A percentile compares a stretch with the other conserved stretches of the same genome.
These are phyloP conservation scores for Gadus chalcogrammus DNA, from an alignment of 2,113 vertebrate genomes.

Conservation along the genomic window DNA sequence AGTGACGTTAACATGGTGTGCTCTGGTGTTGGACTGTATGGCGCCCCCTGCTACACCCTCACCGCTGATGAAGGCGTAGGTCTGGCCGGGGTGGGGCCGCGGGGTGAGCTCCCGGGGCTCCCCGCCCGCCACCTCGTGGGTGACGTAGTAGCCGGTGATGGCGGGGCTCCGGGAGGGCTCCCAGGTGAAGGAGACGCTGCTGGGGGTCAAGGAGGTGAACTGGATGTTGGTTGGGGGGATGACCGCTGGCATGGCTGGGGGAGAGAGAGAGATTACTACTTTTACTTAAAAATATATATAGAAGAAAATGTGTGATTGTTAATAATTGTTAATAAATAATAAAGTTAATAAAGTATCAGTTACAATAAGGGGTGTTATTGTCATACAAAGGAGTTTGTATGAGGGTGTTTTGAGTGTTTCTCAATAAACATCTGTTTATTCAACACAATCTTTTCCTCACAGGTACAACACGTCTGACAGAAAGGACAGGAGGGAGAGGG, in stretches of 20 bases:
- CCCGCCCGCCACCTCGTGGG: conserved; percentile 81
- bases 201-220: conserved; percentile 87
- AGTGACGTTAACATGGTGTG: too few relatives aligned
- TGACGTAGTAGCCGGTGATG: conserved; percentile 91
- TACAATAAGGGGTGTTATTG: not conserved
- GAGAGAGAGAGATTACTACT: not conserved
- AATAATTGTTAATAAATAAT: too few relatives aligned
- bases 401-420: too few relatives aligned
- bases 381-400: too few relatives aligned
- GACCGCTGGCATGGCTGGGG: conserved; percentile 75
- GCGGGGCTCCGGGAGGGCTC: conserved; percentile 79
- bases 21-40: too few relatives aligned
- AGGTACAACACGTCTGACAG: too few relatives aligned
- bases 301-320: not conserved
- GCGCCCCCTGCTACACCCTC: conserved; percentile 17
- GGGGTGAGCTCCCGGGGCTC: conserved; percentile 78
- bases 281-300: not conserved
- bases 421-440: too few relatives aligned
- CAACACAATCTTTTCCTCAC: too few relatives aligned
- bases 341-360: not conserved
- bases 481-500: too few relatives aligned
- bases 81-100: conserved; percentile 77
- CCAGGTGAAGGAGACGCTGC: conserved; percentile 84
- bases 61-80: conserved; percentile 83
- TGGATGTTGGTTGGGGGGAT: conserved; percentile 88